These are phyloP conservation scores for Pelobates cultripes DNA, from an alignment of 2,797 vertebrate species.

Conservation along the genomic window DNA sequence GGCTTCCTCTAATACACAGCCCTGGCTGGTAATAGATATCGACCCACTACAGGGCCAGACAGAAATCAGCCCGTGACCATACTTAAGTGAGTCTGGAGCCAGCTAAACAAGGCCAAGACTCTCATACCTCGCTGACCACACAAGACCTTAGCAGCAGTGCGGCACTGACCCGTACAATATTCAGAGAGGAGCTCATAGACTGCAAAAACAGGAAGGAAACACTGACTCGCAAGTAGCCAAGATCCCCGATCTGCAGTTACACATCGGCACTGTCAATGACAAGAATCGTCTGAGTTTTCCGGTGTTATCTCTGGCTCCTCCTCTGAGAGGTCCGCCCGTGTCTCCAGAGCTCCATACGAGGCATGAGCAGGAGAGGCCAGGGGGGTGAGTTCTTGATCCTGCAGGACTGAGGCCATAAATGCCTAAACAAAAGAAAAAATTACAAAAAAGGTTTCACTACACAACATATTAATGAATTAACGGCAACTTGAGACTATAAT, in stretches of 20 bases:
- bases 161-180: background rate
- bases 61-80: background rate
- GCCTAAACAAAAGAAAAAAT: constrained; percentile 71
- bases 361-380: constrained; percentile 92
- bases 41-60: background rate
- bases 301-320: constrained; percentile 68
- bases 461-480: background rate
- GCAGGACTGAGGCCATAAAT: constrained; percentile 90
- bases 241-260: too few relatives aligned
- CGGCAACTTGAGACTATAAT: too few relatives aligned
- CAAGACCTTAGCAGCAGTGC: background rate
- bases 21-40: too few relatives aligned
- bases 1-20: too few relatives aligned
- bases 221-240: background rate
- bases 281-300: constrained; percentile 73
- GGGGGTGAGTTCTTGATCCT: constrained; percentile 91
- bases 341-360: constrained; percentile 90
- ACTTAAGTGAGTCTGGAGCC: background rate
- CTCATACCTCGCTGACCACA: background rate
- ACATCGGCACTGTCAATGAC: constrained; percentile 60
- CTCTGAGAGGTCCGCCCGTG: constrained; percentile 76
- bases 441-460: background rate
- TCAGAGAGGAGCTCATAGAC: background rate
- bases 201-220: background rate
- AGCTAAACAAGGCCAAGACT: background rate